Evolutionary conservation across 1,140 invertebrate genomes (phyloP), one percentile per base, ranked within the genome.

Genomic region (Leptinotarsa defecta): DNA sequence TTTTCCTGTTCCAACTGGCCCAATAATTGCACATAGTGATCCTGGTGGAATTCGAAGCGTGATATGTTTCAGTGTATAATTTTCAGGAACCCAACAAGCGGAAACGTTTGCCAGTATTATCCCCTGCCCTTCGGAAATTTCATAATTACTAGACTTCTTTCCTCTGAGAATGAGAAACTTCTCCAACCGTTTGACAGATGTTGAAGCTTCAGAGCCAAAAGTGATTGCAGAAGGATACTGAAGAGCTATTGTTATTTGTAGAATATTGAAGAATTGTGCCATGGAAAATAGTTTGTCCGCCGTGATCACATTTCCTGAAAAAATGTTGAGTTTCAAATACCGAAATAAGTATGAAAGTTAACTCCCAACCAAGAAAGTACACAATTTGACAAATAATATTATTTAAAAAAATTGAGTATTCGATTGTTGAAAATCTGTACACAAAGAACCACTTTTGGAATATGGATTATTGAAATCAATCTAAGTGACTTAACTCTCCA

Each of bases 1-100:
- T 91, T 95, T 96, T 81, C 94, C 94, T 73, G 92, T 87, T 48
- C 94, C 94, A 34, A 95, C 93, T 57, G 92, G 88, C 64, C 94
- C 94, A 63, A 95, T 91, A 2, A 96, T 86, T 0, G 91, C 92
- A 73, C 92, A 90, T 1, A 95, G 83, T 79, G 93, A 89, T 1
- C 93, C 92, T 22, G 87, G 86, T 43, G 88, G 85, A 1, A 94
- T 86, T 3, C 87, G 84, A 57, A 94, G 82, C n/a, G 88, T 89
- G 8, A 96, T 84, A 74, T 91, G 87, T 65, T 89, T 88, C 0
- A 94, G 84, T 0, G 88, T 88, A 15, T 85, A 79, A 3, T 83
- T 85, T 3, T 90, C 90, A 13, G 74, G 52, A 17, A 84, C 85
- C 94, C 94, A 92, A 19, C 85, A 86, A 3, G 90, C 91, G 48